Evolutionary conservation across 1,140 invertebrate species (phyloP).

Genomic region (Papilio dardanus): DNA sequence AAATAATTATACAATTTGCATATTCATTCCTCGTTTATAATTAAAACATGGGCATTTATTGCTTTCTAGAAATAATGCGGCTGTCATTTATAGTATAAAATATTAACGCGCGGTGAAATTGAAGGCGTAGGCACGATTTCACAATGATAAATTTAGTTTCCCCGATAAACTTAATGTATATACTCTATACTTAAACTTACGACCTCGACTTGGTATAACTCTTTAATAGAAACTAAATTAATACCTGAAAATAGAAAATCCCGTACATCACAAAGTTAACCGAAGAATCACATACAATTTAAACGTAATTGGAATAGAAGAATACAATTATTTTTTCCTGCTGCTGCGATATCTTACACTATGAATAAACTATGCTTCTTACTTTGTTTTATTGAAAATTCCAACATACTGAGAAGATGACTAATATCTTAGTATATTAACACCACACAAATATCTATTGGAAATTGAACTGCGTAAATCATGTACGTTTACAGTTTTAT

Average conservation of each 20-base stretch:
- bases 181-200: conserved; percentile 15
- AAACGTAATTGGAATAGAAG: too few species aligned
- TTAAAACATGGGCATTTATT: conserved; percentile 40
- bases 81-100: conserved; percentile 27
- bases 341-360: background rate
- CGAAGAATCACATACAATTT: background rate
- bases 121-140: conserved; percentile 27
- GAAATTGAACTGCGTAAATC: conserved; percentile 10
- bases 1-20: conserved; percentile 46
- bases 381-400: too few species aligned
- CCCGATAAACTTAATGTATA: background rate
- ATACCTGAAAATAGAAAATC: background rate
- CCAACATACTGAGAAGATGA: background rate
- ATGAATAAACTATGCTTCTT: too few species aligned
- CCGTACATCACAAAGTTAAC: background rate
- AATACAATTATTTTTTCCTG: too few species aligned
- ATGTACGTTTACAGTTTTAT: conserved; percentile 32
- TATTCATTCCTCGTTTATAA: conserved; percentile 51
- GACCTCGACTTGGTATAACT: background rate
- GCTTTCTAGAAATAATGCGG: conserved; percentile 40
- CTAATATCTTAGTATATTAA: background rate
- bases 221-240: background rate
- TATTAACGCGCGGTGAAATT: conserved; percentile 33
- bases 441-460: background rate
- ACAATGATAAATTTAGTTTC: conserved; percentile 28